A percentile compares a stretch with the other conserved stretches of the same genome.
Evolutionary conservation across 2,797 vertebrate genomes (phyloP).

Genomic region (Choloepus didactylus): DNA sequence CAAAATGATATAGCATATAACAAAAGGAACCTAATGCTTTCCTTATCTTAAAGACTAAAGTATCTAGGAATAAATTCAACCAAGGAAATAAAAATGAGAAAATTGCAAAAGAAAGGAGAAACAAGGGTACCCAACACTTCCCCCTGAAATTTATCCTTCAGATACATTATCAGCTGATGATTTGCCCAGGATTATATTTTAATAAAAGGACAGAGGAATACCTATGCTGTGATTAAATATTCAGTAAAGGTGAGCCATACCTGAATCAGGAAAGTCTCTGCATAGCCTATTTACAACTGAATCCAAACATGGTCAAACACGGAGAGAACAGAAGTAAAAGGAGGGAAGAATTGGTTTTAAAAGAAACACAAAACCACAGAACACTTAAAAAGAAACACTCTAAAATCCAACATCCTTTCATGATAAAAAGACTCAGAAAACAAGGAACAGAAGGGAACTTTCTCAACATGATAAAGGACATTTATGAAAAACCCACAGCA

Average conservation of each 20-base stretch:
- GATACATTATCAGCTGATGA: background rate
- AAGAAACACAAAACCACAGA: conserved; percentile 5
- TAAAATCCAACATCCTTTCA: background rate
- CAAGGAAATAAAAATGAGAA: background rate
- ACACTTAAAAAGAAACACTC: background rate
- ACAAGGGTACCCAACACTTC: background rate
- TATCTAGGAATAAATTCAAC: too few species aligned
- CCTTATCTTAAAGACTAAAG: too few species aligned
- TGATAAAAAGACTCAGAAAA: too few species aligned
- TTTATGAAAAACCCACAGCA: too few species aligned
- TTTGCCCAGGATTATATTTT: background rate
- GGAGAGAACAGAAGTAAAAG: background rate
- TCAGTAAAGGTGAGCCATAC: background rate
- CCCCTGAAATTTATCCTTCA: background rate
- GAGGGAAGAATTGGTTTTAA: background rate
- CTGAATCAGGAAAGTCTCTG: background rate
- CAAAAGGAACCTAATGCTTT: too few species aligned
- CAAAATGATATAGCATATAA: background rate
- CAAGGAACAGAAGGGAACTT: too few species aligned
- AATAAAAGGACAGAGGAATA: background rate
- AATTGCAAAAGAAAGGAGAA: background rate
- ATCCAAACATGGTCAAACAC: background rate
- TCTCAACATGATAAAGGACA: too few species aligned
- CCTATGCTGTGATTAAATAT: background rate
- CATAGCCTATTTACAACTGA: background rate